Percentiles rank a stretch among this genome's conserved stretches.
phyloP scores from a whole-genome alignment of 64 coral and sea anemone genomes.

The Porites australiensis region DNA sequence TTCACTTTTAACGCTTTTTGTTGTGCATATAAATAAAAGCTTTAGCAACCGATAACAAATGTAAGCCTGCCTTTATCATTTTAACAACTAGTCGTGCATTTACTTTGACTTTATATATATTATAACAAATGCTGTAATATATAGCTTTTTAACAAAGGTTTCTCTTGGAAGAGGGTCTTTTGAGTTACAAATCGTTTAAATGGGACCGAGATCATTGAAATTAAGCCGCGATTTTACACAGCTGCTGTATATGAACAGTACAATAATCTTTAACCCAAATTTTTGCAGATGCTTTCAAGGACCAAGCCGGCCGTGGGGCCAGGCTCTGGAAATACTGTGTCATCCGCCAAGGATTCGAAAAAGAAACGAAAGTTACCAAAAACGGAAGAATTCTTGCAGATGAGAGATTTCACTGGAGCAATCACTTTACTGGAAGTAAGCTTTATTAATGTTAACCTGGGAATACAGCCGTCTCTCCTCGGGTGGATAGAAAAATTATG shows the following conservation, averaged over 20 bases:
- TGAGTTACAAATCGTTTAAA: too few relatives aligned
- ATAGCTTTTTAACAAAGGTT: too few relatives aligned
- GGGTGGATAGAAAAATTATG: too few relatives aligned
- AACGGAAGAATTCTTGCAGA: constrained; percentile 94
- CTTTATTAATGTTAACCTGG: neutral
- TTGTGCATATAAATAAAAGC: neutral
- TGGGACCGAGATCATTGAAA: too few relatives aligned
- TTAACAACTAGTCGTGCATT: too few relatives aligned
- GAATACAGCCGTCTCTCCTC: neutral
- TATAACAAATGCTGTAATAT: too few relatives aligned
- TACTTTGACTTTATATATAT: too few relatives aligned
- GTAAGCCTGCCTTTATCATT: too few relatives aligned
- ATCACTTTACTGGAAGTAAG: constrained; percentile 89
- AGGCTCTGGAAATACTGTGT: constrained; percentile 89
- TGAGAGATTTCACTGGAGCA: constrained; percentile 92
- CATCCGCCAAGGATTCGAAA: constrained; percentile 93
- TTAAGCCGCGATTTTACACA: too few relatives aligned
- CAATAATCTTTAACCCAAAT: neutral
- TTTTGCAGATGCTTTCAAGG: constrained; percentile 94
- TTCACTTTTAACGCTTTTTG: neutral
- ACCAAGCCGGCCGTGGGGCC: constrained; percentile 99
- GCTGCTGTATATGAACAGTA: too few relatives aligned
- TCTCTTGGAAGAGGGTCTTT: too few relatives aligned
- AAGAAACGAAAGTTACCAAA: constrained; percentile 97
- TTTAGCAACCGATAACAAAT: constrained; percentile 36